These are phyloP conservation scores for Ovibos moschatus DNA, from an alignment of 2,113 vertebrate genomes.

Conservation along the genomic window DNA sequence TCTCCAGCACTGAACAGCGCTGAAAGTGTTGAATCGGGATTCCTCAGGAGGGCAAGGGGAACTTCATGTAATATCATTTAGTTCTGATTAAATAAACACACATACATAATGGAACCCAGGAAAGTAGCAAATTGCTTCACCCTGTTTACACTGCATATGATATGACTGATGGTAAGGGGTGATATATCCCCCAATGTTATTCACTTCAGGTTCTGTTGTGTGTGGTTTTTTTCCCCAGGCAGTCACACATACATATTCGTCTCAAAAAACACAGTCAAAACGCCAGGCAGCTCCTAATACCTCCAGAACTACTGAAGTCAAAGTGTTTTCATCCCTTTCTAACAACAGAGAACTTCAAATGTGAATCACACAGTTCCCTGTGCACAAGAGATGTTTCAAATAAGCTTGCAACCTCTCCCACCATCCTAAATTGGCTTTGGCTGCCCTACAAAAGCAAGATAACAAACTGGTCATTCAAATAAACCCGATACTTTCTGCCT, in stretches of 20 bases:
- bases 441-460: not conserved
- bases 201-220: slow-evolving; percentile 32
- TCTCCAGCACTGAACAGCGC: slow-evolving; percentile 70
- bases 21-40: slow-evolving; percentile 81
- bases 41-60: slow-evolving; percentile 80
- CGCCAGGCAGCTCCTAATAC: not conserved
- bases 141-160: slow-evolving; percentile 56
- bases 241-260: not conserved
- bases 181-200: not conserved
- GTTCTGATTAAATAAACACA: slow-evolving; percentile 81
- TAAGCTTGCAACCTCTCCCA: not conserved
- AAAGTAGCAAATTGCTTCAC: slow-evolving; percentile 63
- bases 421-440: slow-evolving; percentile 40
- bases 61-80: slow-evolving; percentile 82
- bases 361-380: slow-evolving; percentile 35
- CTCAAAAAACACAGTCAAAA: slow-evolving; percentile 58
- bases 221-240: slow-evolving; percentile 47
- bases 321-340: not conserved
- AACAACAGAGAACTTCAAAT: not conserved
- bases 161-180: slow-evolving; percentile 48
- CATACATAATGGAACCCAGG: slow-evolving; percentile 70
- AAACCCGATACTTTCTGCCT: not conserved
- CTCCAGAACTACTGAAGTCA: not conserved
- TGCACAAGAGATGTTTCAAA: slow-evolving; percentile 12
- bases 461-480: slow-evolving; percentile 28